Base-by-base conservation (phyloP, 2,113 vertebrate genomes). In the Leucoraja erinaceus region DNA sequence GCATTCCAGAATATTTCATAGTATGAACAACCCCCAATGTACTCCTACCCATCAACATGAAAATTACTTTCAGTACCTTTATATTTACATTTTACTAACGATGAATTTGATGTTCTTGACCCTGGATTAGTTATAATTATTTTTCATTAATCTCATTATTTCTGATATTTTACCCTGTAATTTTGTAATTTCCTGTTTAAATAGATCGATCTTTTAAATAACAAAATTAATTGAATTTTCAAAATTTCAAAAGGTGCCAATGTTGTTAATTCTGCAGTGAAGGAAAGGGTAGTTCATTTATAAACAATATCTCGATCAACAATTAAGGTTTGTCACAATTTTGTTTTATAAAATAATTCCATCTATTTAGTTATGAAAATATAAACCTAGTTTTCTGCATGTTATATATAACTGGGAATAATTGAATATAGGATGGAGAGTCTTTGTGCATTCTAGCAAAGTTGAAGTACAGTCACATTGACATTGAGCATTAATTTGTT, bases 121-220 rank as follows among this genome's bases (percentile, higher is more conserved):
- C 90, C 66, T 91, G 72, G 66, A 54, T 91, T 38, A 91, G 28
- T 14, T 54, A 22, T 72, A 91, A 31, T 47, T 66, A 91, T 74
- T 72, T 91, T 72, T 91, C 68, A 91, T 91, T 91, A 28, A 74
- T 91, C 1, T 10, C 68, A 12, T 91, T 72, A 91, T 74, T 91
- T 91, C 90, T 72, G 66, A 72, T 31, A 91, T 72, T 72, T 91
- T 91, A 33, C 33, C 4, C 68, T 74, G 54, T 25, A 91, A 91
- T 72, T 72, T 68, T 72, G 68, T 47, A 47, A 91, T 91, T 91
- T 91, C 68, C 90, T 91, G 90, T 72, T 91, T 91, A 5, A 74
- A 47, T 8, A 72, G 11, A 74, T 47, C 47, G 38, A 47, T 47
- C 38, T 0, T 91, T 91, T 70, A 16, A 72, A 22, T 90, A 31